Conservation (phyloP, 2,888 invertebrate species). For the Antheraea yamamai region DNA sequence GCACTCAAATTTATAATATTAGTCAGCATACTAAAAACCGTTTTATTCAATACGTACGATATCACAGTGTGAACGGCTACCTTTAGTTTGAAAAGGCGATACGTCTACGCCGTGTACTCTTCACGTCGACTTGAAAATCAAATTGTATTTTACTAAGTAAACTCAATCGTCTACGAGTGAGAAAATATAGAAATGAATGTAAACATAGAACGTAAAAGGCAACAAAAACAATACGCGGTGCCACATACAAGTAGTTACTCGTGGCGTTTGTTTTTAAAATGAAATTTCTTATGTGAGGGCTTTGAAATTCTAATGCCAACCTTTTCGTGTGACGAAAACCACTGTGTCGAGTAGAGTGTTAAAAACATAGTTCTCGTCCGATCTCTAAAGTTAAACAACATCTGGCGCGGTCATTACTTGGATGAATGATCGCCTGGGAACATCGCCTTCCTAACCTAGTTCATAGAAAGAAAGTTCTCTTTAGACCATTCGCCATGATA, state of each 20-base stretch:
- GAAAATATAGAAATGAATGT: neutral
- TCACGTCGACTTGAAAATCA: neutral
- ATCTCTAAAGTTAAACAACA: constrained; percentile 78
- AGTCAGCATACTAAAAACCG: no score
- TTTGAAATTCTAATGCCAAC: no score
- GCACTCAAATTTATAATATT: no score
- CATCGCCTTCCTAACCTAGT: constrained; percentile 44
- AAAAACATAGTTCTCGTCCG: constrained; percentile 77
- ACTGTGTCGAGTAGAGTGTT: constrained; percentile 34
- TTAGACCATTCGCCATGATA: no score
- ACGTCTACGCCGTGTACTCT: neutral
- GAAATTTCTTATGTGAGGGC: no score
- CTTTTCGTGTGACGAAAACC: no score
- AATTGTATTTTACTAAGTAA: neutral
- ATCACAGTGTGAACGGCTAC: neutral
- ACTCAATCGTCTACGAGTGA: neutral
- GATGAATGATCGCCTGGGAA: constrained; percentile 75
- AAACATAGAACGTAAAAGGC: neutral
- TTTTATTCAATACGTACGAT: neutral
- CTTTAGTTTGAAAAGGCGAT: neutral
- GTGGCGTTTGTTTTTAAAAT: neutral
- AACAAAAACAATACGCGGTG: neutral
- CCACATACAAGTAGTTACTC: neutral
- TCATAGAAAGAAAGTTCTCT: no score
- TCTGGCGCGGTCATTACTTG: constrained; percentile 77